Conservation (phyloP, 2,888 invertebrate species). For the Cheilosia variabilis region DNA sequence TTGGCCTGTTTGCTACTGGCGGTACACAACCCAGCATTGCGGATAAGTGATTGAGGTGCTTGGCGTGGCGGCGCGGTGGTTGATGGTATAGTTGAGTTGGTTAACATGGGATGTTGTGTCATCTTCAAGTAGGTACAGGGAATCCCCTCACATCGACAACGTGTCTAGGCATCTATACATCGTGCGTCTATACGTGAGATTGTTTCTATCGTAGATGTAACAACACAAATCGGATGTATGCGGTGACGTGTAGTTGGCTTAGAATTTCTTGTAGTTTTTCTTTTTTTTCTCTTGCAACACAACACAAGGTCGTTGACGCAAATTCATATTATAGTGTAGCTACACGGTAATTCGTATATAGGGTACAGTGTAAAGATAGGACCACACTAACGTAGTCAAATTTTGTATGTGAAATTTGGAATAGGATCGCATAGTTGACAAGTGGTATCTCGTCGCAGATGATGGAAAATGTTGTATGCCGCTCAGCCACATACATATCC, state of each 20-base stretch:
- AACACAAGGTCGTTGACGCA: constrained; percentile 65
- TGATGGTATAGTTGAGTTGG: constrained; percentile 41
- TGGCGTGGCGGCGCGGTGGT: background rate
- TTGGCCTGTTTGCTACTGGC: background rate
- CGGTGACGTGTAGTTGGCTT: constrained; percentile 24
- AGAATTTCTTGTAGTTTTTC: constrained; percentile 1
- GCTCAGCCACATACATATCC: constrained; percentile 27
- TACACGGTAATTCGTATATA: constrained; percentile 64
- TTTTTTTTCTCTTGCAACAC: constrained; percentile 16
- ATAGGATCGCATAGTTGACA: constrained; percentile 69
- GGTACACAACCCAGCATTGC: background rate
- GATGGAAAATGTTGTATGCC: background rate
- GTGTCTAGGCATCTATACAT: constrained; percentile 36
- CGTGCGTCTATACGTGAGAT: background rate
- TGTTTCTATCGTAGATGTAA: constrained; percentile 39
- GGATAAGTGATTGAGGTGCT: constrained; percentile 29
- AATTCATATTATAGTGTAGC: constrained; percentile 61
- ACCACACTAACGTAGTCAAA: constrained; percentile 68
- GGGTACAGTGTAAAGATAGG: constrained; percentile 44
- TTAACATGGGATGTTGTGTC: constrained; percentile 17
- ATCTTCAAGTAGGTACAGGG: constrained; percentile 23
- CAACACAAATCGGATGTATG: constrained; percentile 49
- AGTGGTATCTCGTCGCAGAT: constrained; percentile 3
- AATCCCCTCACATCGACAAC: constrained; percentile 49
- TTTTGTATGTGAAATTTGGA: constrained; percentile 72